A percentile compares a stretch with the other conserved stretches of the same genome.
Evolutionary conservation across 2,113 vertebrate genomes (phyloP).

Genomic region (Sus scrofa): T2T-Sscrofa CM000821.6:32104501-32105000

Average conservation of each 20-base stretch:
- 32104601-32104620: slow-evolving; percentile 23
- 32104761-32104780: slow-evolving; percentile 38
- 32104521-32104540: not conserved
- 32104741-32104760: not conserved
- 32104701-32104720: not conserved
- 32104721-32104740: not conserved
- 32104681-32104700: not conserved
- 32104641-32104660: too few relatives aligned
- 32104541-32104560: slow-evolving; percentile 7
- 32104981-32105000: too few relatives aligned
- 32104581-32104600: not conserved
- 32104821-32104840: too few relatives aligned
- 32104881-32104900: too few relatives aligned
- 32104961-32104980: too few relatives aligned
- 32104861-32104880: too few relatives aligned
- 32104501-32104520: slow-evolving; percentile 2
- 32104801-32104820: not conserved
- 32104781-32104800: not conserved
- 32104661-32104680: not conserved
- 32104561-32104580: slow-evolving; percentile 19
- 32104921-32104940: too few relatives aligned
- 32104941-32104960: too few relatives aligned
- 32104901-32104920: too few relatives aligned
- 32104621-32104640: slow-evolving; percentile 63
- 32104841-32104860: too few relatives aligned